Evolutionary conservation across 2,113 vertebrate species (phyloP), one percentile per base, ranked within the genome.

Genomic region (Otis tarda): DNA sequence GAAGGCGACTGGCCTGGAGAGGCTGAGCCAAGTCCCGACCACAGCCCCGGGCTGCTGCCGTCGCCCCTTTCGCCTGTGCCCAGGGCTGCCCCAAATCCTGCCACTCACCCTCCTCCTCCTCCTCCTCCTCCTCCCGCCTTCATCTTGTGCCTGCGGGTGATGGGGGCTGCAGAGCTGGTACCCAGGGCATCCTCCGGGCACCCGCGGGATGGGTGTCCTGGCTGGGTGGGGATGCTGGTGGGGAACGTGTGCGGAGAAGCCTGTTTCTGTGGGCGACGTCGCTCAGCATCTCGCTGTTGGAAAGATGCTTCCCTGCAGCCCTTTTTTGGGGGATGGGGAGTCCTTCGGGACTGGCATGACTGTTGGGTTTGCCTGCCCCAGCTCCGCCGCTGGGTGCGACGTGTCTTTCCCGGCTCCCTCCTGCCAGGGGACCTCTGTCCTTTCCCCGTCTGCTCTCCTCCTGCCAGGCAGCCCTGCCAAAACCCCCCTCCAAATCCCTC

Each of bases 121-220:
- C 41, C 31, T 80, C 23, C 37, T 93, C 56, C 53, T 90, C 57
- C 20, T 64, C 39, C 71, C 52, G 2, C 57, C 47, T 65, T 49
- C 77, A 9, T 27, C 1, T 1, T 1, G 53, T 2, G 13, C 39
- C 28, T 27, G 0, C 0, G 19, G 74, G 47, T 1, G 1, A 5
- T 2, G 2, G 4, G 57, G n/a, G 83, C 67, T 37, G 39, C 28
- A 41, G 49, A 78, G 49, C 56, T 35, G 70, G 49, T 77, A 50
- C 76, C 45, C 15, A 24, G 43, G 35, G 55, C 53, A 47, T 43
- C 30, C 45, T 47, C 28, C 0, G 13, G 39, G 64, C 82, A 61
- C 14, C 73, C 59, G 39, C 2, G 0, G 45, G 19, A 3, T 8
- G 53, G 13, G 30, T 33, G 10, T 60, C 10, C 8, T 2, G 19